Base-by-base conservation (phyloP, 2,888 invertebrate species). In the Pammene aurita region DNA sequence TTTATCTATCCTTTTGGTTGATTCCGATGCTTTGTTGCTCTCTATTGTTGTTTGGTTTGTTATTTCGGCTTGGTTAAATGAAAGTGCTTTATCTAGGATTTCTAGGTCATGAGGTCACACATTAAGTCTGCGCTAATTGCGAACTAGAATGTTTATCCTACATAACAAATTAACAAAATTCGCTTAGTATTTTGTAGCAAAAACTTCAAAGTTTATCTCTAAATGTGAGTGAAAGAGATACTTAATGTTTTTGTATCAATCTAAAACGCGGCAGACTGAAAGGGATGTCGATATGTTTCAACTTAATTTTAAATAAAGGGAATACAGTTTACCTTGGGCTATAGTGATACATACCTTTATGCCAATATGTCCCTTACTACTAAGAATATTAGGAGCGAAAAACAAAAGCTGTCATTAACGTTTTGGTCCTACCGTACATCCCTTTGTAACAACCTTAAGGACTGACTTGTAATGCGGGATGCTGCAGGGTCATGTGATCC, bases 401-500 rank as follows among this genome's bases (percentile, higher is more conserved):
- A 35, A 18, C 11, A n/a, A 38, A 52, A 64, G 54, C 5, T 41
- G 13, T 16, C 13, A 2, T 16, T 18, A 6, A 44, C 54, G 14
- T 60, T 10, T 41, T 50, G 2, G 35, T 38, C 38, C 18, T 50
- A 50, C 46, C 7, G 52, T 60, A 41, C 46, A 69, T 54, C 58
- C 60, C 48, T 38, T 38, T 64, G 58, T 64, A 54, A 67, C 54
- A 11, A 18, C 13, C 35, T 55, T 62, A 62, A 46, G 58, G 48
- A 70, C 67, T 61, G 56, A 67, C 72, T 71, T 77, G 79, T 78
- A 79, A 82, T 65, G 68, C 66, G 7, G 60, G 71, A 70, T 74
- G 78, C 80, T 77, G 79, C 16, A 9, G 13, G 68, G 71, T 80
- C 72, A 81, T 86, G 84, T 38, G 75, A 70, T 78, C 84, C 84